These are phyloP conservation scores for Galerucella nymphaeae DNA, from an alignment of 2,888 invertebrate species.

Conservation along the genomic window DNA sequence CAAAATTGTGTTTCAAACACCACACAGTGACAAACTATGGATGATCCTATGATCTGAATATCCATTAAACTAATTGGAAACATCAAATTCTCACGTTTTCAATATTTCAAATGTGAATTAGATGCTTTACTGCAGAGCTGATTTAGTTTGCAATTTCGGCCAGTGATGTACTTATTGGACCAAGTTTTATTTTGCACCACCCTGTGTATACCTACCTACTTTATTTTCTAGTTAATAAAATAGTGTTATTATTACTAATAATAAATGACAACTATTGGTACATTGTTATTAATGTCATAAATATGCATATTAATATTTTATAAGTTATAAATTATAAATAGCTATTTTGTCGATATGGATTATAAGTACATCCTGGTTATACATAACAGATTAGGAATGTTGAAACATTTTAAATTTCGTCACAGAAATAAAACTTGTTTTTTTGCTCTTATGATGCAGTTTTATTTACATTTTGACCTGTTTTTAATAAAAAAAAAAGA, in stretches of 20 bases:
- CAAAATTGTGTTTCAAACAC: neutral
- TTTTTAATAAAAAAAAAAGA: no score
- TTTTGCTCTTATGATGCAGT: neutral
- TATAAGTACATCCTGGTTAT: neutral
- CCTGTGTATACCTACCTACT: no score
- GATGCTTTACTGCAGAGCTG: slow-evolving; percentile 11
- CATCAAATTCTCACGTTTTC: slow-evolving; percentile 17
- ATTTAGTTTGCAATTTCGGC: slow-evolving; percentile 17
- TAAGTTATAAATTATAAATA: neutral
- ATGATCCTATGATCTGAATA: slow-evolving; percentile 7
- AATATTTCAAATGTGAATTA: slow-evolving; percentile 14
- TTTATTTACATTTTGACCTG: neutral
- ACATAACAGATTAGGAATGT: neutral
- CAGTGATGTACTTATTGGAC: neutral
- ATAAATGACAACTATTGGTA: neutral
- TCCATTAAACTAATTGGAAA: slow-evolving; percentile 28
- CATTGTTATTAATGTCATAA: neutral
- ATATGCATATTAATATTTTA: neutral
- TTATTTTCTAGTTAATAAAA: no score
- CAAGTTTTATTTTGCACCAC: no score
- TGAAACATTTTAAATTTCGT: neutral
- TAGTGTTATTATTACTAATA: neutral
- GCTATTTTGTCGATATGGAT: neutral
- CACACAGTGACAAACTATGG: slow-evolving; percentile 11
- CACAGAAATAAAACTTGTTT: neutral